Base-by-base conservation (phyloP, 2,113 vertebrate genomes). In the Crocuta crocuta region DNA sequence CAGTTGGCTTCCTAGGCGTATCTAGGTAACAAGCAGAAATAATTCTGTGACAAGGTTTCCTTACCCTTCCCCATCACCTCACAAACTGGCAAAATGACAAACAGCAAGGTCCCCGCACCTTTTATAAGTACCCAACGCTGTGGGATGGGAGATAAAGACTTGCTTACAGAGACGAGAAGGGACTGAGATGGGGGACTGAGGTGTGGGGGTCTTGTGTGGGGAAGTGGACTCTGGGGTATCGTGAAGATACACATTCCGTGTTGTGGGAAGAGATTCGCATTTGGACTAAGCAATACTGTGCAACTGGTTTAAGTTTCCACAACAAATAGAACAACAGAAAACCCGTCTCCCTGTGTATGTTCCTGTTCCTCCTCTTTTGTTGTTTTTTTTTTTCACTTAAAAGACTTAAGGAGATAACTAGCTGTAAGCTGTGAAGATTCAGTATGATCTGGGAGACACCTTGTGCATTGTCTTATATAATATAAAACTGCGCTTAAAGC, bases 281-380 rank as follows among this genome's bases (percentile, higher is more conserved):
- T 63, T 63, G 61, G 73, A 28, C 84, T 88, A 89, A 91, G 17
- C 55, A 80, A 71, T 23, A 85, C 39, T 53, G 13, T 86, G 48
- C 50, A 82, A 78, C 61, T 65, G 15, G 17, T 81, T 80, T 85
- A 70, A 17, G 7, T 95, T 86, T 97, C 76, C 71, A 92, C 79
- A 92, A 50, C 90, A 96, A 94, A 78, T 31, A 96, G 43, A 95
- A 78, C 24, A 92, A 48, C 26, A 66, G 58, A 89, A 94, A 73
- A 45, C 19, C 0, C 0, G 15, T 61, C 84, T 53, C 48, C 21
- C 4, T 33, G 2, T 86, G 74, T 81, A 19, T 16, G 2, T 10
- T 15, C 19, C 28, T 16, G 45, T 28, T 76, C 24, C 24, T 26
- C 31, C 23, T 4, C 24, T 87, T 86, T 31, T 26, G 15, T 86